Conservation (phyloP, 1,140 invertebrate species). For the Diorhabda elongata region DNA sequence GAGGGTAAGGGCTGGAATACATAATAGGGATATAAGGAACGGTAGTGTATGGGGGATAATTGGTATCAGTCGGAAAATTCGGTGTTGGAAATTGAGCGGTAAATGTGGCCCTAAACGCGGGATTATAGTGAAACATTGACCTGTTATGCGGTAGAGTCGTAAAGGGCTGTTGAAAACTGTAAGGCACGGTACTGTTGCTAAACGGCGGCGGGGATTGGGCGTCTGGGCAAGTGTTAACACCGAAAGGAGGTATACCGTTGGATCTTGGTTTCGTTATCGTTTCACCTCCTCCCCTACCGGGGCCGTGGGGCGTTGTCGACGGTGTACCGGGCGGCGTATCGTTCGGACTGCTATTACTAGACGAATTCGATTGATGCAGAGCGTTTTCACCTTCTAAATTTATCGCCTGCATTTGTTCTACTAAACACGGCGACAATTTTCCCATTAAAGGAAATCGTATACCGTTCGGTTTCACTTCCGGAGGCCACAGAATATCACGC, state of each 20-base stretch:
- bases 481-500: constrained; percentile 3
- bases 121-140: constrained; percentile 33
- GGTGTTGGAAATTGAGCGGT: constrained; percentile 31
- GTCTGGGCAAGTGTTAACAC: constrained; percentile 28
- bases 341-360: constrained; percentile 55
- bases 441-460: constrained; percentile 28
- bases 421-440: constrained; percentile 43
- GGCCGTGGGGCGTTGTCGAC: constrained; percentile 46
- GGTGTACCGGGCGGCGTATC: constrained; percentile 60
- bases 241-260: constrained; percentile 48
- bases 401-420: constrained; percentile 49
- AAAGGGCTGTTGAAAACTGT: constrained; percentile 45
- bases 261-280: constrained; percentile 40
- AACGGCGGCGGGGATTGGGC: constrained; percentile 36
- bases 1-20: constrained; percentile 46
- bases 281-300: constrained; percentile 42
- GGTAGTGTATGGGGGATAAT: constrained; percentile 44
- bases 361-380: constrained; percentile 56
- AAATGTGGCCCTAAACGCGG: constrained; percentile 33
- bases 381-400: constrained; percentile 50
- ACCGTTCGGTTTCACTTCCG: constrained; percentile 47
- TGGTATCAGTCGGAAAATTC: constrained; percentile 26
- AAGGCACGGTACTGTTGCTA: constrained; percentile 47
- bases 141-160: constrained; percentile 43
- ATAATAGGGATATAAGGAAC: constrained; percentile 49